Base-by-base conservation (phyloP, 1,140 invertebrate species). In the Onthophagus taurus region DNA sequence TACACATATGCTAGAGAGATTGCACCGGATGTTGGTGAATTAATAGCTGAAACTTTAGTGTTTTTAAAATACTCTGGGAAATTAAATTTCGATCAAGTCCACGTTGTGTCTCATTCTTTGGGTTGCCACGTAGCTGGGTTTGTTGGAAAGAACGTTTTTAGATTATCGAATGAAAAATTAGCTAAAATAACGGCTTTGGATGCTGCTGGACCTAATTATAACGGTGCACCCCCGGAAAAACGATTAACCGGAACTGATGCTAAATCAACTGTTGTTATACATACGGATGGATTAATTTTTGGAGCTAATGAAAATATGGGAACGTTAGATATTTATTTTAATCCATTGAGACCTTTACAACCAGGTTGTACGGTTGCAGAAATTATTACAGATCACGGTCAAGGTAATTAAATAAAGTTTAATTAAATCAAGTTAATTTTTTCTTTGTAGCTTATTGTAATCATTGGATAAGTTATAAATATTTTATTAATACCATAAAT, bases 281-380 rank as follows among this genome's bases (percentile, higher is more conserved):
- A 87, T 46, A 83, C 77, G 0, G 77, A 78, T 47, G 72, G 66
- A 29, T 75, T 71, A 5, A 66, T 57, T 56, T 70, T 65, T 64
- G 72, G 70, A 54, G 70, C 66, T 57, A 62, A 52, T 43, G 54
- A 58, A 50, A 55, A 76, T 0, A 57, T 81, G 7, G 82, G 85
- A 9, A 72, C 81, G 50, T 74, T 71, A 5, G 87, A 90, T 59
- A 89, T 89, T 68, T 89, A 77, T 58, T 82, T 83, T 0, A 89
- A 89, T 61, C 76, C 80, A 6, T 83, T 83, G 3, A 58, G 54
- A 4, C 59, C 57, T 3, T 47, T 45, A 1, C 77, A 80, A 52
- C 75, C 76, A 3, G 76, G 76, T 29, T 80, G 77, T 55, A 26
- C 6, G 23, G 6, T 26, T 26, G 6, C n/a, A 26, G 23, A 6